These are phyloP conservation scores for Drosophila setosimentum DNA, from an alignment of 2,888 invertebrate genomes.

Conservation along the genomic window DNA sequence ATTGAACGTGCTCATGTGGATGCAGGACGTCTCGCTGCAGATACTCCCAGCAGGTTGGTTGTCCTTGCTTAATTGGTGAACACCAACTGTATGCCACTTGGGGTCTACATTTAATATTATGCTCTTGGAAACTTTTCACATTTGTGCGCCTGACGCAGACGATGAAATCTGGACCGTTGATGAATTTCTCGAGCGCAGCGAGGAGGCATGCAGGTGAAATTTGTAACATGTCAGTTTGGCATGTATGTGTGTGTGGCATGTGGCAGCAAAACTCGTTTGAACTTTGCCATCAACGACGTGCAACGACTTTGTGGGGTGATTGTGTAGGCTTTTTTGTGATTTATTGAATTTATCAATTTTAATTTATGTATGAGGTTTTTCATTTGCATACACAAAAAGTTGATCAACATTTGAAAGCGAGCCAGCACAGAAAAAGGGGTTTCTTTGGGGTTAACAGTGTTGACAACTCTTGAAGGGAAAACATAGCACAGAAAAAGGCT, in stretches of 20 bases:
- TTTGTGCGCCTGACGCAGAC: constrained; percentile 84
- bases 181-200: constrained; percentile 93
- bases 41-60: constrained; percentile 89
- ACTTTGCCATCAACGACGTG: constrained; percentile 38
- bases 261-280: constrained; percentile 62
- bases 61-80: constrained; percentile 37
- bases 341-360: constrained; percentile 68
- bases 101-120: constrained; percentile 43
- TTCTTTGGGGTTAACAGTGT: constrained; percentile 1
- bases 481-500: not conserved
- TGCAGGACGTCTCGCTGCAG: constrained; percentile 94
- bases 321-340: constrained; percentile 57
- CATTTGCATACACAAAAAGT: constrained; percentile 47
- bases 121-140: constrained; percentile 70
- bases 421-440: not conserved
- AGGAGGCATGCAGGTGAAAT: constrained; percentile 90
- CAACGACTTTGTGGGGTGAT: constrained; percentile 14
- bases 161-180: constrained; percentile 95
- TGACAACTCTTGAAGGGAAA: not conserved
- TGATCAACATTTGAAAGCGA: constrained; percentile 15
- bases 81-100: constrained; percentile 14
- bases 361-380: constrained; percentile 54
- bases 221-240: constrained; percentile 40
- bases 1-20: constrained; percentile 93
- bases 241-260: constrained; percentile 45